Evolutionary conservation across 2,797 vertebrate genomes (phyloP), one percentile per base, ranked within the genome.

Genomic region (Neosilurus mollespiculum): DNA sequence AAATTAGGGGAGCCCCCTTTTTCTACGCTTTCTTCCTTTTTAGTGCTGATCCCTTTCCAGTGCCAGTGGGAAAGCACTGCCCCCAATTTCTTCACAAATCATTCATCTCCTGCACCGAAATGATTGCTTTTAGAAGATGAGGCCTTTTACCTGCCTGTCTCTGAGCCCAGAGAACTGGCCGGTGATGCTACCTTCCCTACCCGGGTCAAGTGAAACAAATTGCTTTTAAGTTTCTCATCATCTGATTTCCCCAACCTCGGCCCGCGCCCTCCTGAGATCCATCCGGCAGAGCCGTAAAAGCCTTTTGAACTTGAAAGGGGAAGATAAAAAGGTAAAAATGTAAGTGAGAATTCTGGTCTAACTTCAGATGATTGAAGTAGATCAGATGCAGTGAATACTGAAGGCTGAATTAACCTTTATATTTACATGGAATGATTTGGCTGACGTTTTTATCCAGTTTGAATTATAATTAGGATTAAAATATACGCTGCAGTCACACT

Each of bases 71-170:
- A 79, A 83, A 72, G 84, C 76, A 56, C 80, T 88, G 89, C 86
- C 89, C 88, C 84, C 90, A 87, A 89, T 91, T 88, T 88, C 86
- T 81, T 65, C 76, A 24, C 77, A 61, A 49, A 82, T 82, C 71
- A 54, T 85, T 65, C 54, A 80, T 84, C 72, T 80, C 67, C 70
- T 65, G 80, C 43, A 53, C 70, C 49, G 15, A 71, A 56, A 77
- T 87, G 92, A 93, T 91, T 90, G 89, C 89, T 92, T 92, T 88
- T 88, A 64, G 61, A 77, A 24, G 76, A 58, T 66, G 81, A 84
- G 84, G 83, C 83, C 67, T 82, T 73, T 84, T 81, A 73, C 34
- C 77, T 78, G 53, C 67, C 65, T 37, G 73, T 83, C 84, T 83
- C 86, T 76, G 82, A 72, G 59, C 37, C 49, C 66, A 56, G 51